phyloP scores from a whole-genome alignment of 2,113 vertebrate genomes.

The Chaetops frenatus region DNA sequence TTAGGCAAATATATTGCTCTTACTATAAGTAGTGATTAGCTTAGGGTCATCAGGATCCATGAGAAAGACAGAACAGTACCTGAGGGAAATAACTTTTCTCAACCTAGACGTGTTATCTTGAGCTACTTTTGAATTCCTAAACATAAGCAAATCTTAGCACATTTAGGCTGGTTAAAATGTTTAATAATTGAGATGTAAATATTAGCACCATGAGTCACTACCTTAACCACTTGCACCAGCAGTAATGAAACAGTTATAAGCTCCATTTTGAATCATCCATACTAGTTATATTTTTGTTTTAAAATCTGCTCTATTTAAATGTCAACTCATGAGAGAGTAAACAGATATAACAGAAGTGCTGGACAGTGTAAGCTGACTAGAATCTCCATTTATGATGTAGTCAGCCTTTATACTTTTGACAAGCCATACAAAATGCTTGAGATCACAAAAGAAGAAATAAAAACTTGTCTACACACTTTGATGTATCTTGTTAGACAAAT shows the following conservation, averaged over 20 bases:
- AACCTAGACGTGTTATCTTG: not conserved
- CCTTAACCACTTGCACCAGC: not conserved
- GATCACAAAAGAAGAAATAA: not conserved
- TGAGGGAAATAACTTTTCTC: not conserved
- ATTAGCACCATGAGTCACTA: not conserved
- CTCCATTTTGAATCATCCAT: not conserved
- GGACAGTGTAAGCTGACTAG: not conserved
- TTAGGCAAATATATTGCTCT: slow-evolving; percentile 3
- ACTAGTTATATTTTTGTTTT: not conserved
- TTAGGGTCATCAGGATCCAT: not conserved
- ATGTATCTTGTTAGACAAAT: not conserved
- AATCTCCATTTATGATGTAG: not conserved
- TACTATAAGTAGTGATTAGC: not conserved
- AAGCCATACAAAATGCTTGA: not conserved
- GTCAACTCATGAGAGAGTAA: not conserved
- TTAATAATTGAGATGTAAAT: not conserved
- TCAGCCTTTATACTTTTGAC: not conserved
- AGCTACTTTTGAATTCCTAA: not conserved
- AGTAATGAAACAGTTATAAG: not conserved
- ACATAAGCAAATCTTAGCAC: not conserved
- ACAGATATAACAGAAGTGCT: not conserved
- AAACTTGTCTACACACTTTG: not conserved
- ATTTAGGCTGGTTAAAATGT: not conserved
- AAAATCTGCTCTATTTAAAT: not conserved
- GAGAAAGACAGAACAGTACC: not conserved